Percentiles rank a stretch among this genome's conserved stretches.
Conservation (phyloP, 2,888 invertebrate species). For the Drosophila pseudotalamancana region DNA sequence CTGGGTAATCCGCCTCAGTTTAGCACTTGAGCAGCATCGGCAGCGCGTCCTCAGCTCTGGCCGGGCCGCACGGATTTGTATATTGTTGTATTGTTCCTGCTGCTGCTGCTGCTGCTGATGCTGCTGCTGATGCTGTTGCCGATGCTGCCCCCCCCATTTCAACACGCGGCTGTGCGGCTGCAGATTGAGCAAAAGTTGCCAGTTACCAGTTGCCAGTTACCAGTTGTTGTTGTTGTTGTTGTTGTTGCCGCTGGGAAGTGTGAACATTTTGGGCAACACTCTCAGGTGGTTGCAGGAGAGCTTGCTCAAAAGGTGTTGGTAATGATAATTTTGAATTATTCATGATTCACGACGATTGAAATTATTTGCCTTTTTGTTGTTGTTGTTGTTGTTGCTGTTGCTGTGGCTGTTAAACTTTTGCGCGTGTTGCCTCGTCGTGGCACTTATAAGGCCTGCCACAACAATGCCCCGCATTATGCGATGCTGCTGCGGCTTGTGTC, state of each 20-base stretch:
- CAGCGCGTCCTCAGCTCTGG: constrained; percentile 45
- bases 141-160: constrained; percentile 57
- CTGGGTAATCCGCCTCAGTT: constrained; percentile 79
- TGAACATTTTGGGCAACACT: constrained; percentile 78
- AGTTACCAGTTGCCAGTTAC: constrained; percentile 40
- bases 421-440: constrained; percentile 61
- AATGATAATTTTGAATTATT: constrained; percentile 80
- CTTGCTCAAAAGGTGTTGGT: constrained; percentile 76
- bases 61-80: constrained; percentile 52
- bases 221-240: constrained; percentile 33
- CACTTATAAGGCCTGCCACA: constrained; percentile 69
- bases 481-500: constrained; percentile 27
- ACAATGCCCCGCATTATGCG: constrained; percentile 65
- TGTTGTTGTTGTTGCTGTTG: constrained; percentile 33
- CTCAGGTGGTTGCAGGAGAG: constrained; percentile 62
- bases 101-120: constrained; percentile 18
- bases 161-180: constrained; percentile 64
- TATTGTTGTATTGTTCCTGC: constrained; percentile 46
- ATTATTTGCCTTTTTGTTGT: constrained; percentile 66
- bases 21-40: constrained; percentile 75
- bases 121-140: constrained; percentile 16
- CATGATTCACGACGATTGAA: constrained; percentile 79
- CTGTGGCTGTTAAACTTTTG: constrained; percentile 66
- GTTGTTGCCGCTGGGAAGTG: constrained; percentile 70
- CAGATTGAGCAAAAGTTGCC: constrained; percentile 76